Evolutionary conservation across 2,113 vertebrate genomes (phyloP), one percentile per base, ranked within the genome.

Genomic region (Mormyrus lacerda): DNA sequence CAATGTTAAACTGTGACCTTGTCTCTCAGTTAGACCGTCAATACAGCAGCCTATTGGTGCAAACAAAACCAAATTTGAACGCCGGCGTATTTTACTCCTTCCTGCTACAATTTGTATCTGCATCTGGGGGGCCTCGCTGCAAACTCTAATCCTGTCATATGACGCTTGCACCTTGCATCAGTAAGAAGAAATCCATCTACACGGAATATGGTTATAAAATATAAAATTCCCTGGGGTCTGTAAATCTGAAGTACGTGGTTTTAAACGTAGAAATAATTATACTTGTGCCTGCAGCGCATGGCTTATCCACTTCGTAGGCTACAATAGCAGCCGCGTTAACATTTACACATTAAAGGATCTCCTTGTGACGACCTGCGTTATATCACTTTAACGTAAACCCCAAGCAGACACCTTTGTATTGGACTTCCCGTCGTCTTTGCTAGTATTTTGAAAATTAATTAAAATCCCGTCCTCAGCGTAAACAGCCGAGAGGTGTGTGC

Each of bases 1-100:
- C 73, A 79, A 79, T 79, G 73, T 79, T 79, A 79, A 79, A 79
- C 73, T 79, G 73, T 79, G 73, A 79, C 73, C 73, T 79, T 79
- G 73, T 79, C 73, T 79, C 73, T 79, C 73, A 79, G 73, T 79
- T 79, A 79, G 73, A 79, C 73, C 73, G 13, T 19, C 73, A 79
- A 79, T 79, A 79, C 73, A 42, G 73, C 73, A 79, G 73, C 73
- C 73, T 35, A 79, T 79, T 35, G 73, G 35, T 39, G 73, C 73
- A 79, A 79, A 79, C 73, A 79, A 79, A 79, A 79, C 73, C 35
- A 19, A 39, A 79, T 79, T 42, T 79, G 31, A 17, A 79, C 73
- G 73, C 35, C 35, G 17, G 35, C 73, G 73, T 79, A 39, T 79
- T 35, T 42, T 79, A 79, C 35, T 79, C 73, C 35, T 79, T 79